Evolutionary conservation across 2,888 invertebrate species (phyloP), one percentile per base, ranked within the genome.

Genomic region (Barypeithes pellucidus): DNA sequence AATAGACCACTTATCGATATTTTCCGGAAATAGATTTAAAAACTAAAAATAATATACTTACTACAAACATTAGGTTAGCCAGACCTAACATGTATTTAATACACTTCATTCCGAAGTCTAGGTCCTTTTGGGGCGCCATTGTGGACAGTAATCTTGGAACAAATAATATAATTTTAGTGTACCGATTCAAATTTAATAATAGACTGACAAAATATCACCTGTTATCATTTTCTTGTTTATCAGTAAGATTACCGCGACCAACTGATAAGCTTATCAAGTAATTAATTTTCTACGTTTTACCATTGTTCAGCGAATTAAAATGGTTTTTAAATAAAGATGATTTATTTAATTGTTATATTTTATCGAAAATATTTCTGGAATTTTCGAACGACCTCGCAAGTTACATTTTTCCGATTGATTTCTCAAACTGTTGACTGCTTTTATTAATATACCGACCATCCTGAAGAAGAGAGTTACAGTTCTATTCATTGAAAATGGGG

Each of bases 61-160:
- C 92, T 88, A 91, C 89, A 84, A 92, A 90, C 76, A 91, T 85
- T 45, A 91, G 88, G 84, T 92, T 92, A 78, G 92, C 90, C n/a
- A 90, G 86, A 82, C 90, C 91, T 18, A 92, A 87, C 78, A 91
- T 87, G 80, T 91, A 91, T 81, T 92, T 91, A 81, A 92, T 89
- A 83, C 91, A 91, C 76, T 89, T 88, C 86, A 90, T 89, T 67
- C 89, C 89, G 16, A 76, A 65, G 45, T 76, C 73, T 16, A 76
- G 52, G 18, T 76, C 73, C 47, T 63, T 73, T 60, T 54, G 63
- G 41, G 67, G 18, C 14, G 50, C 67, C 75, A 73, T 73, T 62
- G 50, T 73, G 65, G 18, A 52, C 2, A 29, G 1, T 18, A 14
- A 52, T 52, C 8, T 2, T 16, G 20, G 47, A 20, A 47, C 47